Evolutionary conservation across 2,113 vertebrate species (phyloP).

Genomic region (Calonectris borealis): DNA sequence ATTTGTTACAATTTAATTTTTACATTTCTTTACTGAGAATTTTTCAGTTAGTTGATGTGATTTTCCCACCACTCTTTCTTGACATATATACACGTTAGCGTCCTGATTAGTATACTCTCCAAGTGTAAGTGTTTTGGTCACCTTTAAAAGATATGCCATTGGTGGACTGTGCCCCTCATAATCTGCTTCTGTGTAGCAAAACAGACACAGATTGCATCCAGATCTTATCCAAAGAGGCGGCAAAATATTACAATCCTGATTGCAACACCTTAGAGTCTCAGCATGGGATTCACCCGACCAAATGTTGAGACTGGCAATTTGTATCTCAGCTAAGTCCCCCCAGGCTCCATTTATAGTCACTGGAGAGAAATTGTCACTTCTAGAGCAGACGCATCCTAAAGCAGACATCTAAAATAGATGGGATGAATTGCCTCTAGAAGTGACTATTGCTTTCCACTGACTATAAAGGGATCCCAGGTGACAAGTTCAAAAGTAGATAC

Average conservation of each 20-base stretch:
- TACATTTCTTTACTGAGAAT: background rate
- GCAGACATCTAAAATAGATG: background rate
- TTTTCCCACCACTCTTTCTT: background rate
- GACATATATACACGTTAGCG: rapidly evolving
- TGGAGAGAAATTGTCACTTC: background rate
- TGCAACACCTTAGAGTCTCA: background rate
- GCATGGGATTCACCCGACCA: background rate
- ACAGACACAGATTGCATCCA: background rate
- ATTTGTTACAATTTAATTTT: background rate
- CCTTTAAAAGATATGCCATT: background rate
- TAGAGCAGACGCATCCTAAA: background rate
- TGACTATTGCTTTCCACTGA: background rate
- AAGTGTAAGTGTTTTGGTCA: background rate
- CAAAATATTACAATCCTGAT: background rate
- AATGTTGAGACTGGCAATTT: background rate
- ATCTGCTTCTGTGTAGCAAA: background rate
- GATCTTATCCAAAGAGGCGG: background rate
- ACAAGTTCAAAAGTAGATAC: background rate
- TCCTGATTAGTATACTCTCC: too few species aligned
- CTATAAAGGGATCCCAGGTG: background rate
- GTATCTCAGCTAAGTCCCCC: background rate
- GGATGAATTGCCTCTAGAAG: conserved; percentile 23
- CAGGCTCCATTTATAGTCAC: background rate
- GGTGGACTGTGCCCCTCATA: background rate
- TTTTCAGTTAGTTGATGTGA: background rate